Conservation (phyloP, 1,140 invertebrate genomes). For the Lucilia cuprina region DNA sequence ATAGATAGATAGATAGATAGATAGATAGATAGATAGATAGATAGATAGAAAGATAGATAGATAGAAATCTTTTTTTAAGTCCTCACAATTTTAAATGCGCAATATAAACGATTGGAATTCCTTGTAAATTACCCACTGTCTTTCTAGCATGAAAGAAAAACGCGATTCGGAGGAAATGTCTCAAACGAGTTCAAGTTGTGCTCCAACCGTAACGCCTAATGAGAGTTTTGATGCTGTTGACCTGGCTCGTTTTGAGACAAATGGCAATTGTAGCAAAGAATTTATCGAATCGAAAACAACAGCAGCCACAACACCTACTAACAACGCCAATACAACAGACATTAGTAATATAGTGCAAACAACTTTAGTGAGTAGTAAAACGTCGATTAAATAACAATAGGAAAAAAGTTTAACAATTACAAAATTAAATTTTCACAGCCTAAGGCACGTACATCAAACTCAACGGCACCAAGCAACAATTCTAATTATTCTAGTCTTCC, state of each 20-base stretch:
- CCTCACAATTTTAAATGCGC: too few species aligned
- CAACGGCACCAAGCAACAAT: constrained; percentile 38
- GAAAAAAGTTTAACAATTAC: background rate
- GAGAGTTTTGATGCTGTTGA: constrained; percentile 27
- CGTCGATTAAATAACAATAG: background rate
- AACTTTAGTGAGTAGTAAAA: constrained; percentile 50
- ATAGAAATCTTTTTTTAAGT: too few species aligned
- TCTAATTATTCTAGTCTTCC: constrained; percentile 61
- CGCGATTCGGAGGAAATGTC: constrained; percentile 58
- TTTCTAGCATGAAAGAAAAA: constrained; percentile 51
- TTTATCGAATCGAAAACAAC: background rate
- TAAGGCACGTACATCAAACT: constrained; percentile 50
- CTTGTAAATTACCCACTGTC: background rate
- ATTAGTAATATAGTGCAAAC: constrained; percentile 47
- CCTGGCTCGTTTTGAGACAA: constrained; percentile 20
- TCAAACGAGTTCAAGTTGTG: constrained; percentile 43
- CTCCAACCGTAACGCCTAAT: background rate
- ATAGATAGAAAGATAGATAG: too few species aligned
- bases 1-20: too few species aligned
- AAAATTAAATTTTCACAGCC: constrained; percentile 44
- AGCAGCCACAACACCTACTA: constrained; percentile 17
- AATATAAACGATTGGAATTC: too few species aligned
- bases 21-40: too few species aligned
- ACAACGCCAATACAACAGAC: constrained; percentile 38
- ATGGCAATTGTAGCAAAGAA: constrained; percentile 13